phyloP scores from a whole-genome alignment of 2,888 invertebrate species.

The Temnothorax rugatulus region DNA sequence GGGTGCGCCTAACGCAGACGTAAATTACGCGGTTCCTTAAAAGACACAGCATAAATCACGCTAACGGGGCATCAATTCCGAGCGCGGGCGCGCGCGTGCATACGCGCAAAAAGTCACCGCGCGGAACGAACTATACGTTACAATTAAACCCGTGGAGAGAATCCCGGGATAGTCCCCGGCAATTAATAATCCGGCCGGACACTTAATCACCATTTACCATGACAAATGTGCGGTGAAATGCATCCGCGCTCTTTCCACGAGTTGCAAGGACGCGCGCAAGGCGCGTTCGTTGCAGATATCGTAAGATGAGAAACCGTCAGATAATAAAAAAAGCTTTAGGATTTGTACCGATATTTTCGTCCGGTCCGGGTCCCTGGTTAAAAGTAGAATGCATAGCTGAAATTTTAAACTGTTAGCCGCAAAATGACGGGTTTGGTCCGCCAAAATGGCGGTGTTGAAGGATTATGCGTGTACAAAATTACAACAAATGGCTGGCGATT shows the following conservation, averaged over 20 bases:
- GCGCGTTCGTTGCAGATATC: slow-evolving; percentile 7
- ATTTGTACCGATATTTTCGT: background rate
- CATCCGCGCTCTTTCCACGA: slow-evolving; percentile 49
- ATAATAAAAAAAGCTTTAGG: too few relatives aligned
- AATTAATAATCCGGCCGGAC: slow-evolving; percentile 58
- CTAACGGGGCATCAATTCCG: slow-evolving; percentile 55
- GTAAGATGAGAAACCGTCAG: slow-evolving; percentile 2
- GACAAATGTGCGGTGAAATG: slow-evolving; percentile 54
- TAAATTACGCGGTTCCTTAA: slow-evolving; percentile 58
- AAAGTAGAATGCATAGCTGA: background rate
- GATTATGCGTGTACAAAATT: slow-evolving; percentile 37
- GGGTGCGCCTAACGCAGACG: slow-evolving; percentile 41
- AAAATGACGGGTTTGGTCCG: background rate
- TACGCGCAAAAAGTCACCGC: slow-evolving; percentile 54
- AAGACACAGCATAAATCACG: slow-evolving; percentile 57
- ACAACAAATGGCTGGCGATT: background rate
- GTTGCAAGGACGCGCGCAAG: slow-evolving; percentile 18
- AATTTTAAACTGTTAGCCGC: background rate
- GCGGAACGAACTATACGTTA: slow-evolving; percentile 57
- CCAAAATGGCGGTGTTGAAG: background rate
- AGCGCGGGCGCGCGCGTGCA: slow-evolving; percentile 14
- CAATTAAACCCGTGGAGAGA: slow-evolving; percentile 55
- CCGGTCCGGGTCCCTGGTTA: too few relatives aligned
- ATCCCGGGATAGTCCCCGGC: slow-evolving; percentile 48
- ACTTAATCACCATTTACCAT: slow-evolving; percentile 58